These are phyloP conservation scores for Amitus sp. DNA, from an alignment of 2,888 invertebrate genomes.

Conservation along the genomic window DNA sequence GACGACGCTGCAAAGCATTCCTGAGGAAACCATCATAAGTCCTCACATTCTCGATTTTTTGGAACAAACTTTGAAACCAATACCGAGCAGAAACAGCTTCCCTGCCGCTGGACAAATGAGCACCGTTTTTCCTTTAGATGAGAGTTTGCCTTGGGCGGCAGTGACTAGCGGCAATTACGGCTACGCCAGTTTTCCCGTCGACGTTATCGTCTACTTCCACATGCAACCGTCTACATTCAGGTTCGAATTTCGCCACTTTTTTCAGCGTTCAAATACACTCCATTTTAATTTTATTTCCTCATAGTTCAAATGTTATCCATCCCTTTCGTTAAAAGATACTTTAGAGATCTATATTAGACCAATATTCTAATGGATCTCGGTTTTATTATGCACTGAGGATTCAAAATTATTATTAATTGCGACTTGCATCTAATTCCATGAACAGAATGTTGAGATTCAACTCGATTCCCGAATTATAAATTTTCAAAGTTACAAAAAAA, in stretches of 20 bases:
- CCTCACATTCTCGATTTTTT: constrained; percentile 97
- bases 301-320: too few relatives aligned
- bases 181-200: constrained; percentile 96
- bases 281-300: background rate
- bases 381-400: too few relatives aligned
- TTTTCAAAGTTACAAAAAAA: too few relatives aligned
- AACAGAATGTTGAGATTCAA: too few relatives aligned
- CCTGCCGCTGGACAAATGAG: constrained; percentile 53
- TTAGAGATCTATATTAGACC: too few relatives aligned
- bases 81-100: constrained; percentile 76
- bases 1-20: constrained; percentile 96
- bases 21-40: constrained; percentile 96
- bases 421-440: too few relatives aligned
- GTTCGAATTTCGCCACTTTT: constrained; percentile 33
- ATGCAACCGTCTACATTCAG: constrained; percentile 96
- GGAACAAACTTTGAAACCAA: constrained; percentile 96
- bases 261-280: constrained; percentile 5
- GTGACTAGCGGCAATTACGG: constrained; percentile 71
- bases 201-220: constrained; percentile 98
- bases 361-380: too few relatives aligned
- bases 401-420: too few relatives aligned
- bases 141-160: constrained; percentile 61
- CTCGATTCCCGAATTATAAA: too few relatives aligned
- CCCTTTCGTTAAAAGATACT: too few relatives aligned
- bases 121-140: constrained; percentile 55